phyloP scores from a whole-genome alignment of 2,113 vertebrate genomes.

The Sylvietta virens region DNA sequence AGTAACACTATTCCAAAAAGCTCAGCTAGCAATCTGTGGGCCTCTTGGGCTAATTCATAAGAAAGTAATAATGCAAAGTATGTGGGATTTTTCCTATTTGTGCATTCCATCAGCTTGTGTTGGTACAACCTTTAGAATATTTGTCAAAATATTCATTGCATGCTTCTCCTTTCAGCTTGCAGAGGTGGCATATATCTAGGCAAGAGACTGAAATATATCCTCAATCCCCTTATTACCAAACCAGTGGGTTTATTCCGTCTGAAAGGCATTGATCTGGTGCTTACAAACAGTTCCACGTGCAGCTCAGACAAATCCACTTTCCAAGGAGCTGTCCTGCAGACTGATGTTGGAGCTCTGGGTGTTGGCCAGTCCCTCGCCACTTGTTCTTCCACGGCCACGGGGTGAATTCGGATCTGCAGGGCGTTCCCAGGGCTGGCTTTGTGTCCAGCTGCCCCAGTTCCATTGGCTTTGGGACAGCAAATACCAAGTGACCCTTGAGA shows the following conservation, averaged over 20 bases:
- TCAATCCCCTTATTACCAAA: neutral
- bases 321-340: neutral
- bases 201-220: neutral
- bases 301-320: neutral
- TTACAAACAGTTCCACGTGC: neutral
- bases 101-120: neutral
- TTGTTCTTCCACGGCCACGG: fast-evolving
- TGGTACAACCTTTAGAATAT: neutral
- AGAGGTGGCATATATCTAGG: neutral
- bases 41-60: neutral
- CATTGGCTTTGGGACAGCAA: neutral
- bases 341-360: neutral
- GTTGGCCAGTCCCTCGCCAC: neutral
- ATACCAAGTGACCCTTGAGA: neutral
- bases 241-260: neutral
- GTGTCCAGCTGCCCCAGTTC: neutral
- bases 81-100: neutral
- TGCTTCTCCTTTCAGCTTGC: neutral
- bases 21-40: neutral
- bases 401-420: neutral
- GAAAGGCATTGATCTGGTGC: neutral
- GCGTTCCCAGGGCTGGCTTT: neutral
- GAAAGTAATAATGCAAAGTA: neutral
- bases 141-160: neutral
- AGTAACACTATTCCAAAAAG: neutral